Conservation (phyloP, 1,140 invertebrate species). For the Arion vulgaris region DNA sequence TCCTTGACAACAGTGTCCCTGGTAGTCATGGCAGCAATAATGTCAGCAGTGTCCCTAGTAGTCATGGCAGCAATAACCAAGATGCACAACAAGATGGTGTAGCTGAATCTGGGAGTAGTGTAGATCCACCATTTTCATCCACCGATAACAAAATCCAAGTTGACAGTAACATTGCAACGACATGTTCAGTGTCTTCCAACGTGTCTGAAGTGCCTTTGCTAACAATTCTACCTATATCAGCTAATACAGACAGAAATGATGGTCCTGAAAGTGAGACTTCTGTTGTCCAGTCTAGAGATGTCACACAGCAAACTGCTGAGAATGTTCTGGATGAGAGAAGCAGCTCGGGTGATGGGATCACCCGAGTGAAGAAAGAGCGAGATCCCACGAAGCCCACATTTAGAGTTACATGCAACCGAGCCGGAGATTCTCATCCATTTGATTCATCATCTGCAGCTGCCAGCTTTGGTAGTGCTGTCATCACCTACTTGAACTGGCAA, state of each 20-base stretch:
- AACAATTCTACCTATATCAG: background rate
- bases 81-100: background rate
- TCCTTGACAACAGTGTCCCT: background rate
- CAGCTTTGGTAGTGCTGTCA: slow-evolving; percentile 75
- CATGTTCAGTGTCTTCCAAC: background rate
- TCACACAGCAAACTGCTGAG: background rate
- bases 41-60: background rate
- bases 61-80: background rate
- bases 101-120: slow-evolving; percentile 12
- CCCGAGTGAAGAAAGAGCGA: slow-evolving; percentile 4
- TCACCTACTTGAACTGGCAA: slow-evolving; percentile 77
- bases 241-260: background rate
- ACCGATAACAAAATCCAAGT: background rate
- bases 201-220: background rate
- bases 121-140: slow-evolving; percentile 4
- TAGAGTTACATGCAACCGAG: slow-evolving; percentile 76
- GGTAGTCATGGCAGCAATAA: background rate
- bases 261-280: background rate
- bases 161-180: background rate
- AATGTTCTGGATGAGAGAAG: no score
- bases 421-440: slow-evolving; percentile 75
- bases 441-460: slow-evolving; percentile 75
- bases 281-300: background rate
- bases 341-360: background rate
- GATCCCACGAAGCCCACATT: slow-evolving; percentile 72